Evolutionary conservation across 2,888 invertebrate genomes (phyloP).

Genomic region (Hipparchia semele): DNA sequence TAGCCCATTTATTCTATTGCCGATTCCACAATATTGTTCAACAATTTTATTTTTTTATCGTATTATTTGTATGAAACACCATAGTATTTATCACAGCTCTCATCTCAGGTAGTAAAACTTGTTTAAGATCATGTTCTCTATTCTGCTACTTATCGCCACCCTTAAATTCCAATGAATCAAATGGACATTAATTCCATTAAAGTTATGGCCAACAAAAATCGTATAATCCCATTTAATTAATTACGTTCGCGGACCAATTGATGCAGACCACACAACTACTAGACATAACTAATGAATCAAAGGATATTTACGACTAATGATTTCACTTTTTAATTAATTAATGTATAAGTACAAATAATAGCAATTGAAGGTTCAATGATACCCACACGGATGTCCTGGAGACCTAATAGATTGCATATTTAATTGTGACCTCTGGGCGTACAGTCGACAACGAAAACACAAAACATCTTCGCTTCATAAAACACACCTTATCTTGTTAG

Average conservation of each 20-base stretch:
- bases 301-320: conserved; percentile 31
- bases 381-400: conserved; percentile 52
- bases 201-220: conserved; percentile 21
- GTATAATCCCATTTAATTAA: conserved; percentile 25
- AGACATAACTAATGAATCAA: conserved; percentile 28
- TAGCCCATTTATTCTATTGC: no score
- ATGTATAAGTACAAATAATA: conserved; percentile 37
- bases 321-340: conserved; percentile 33
- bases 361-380: conserved; percentile 45
- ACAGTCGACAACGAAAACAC: conserved; percentile 16
- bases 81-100: neutral
- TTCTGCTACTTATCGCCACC: neutral
- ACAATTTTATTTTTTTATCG: no score
- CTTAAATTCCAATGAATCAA: conserved; percentile 8
- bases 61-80: no score
- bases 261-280: conserved; percentile 28
- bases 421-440: conserved; percentile 48
- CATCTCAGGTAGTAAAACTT: neutral
- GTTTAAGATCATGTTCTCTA: neutral
- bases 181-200: conserved; percentile 10
- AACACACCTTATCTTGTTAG: conserved; percentile 3
- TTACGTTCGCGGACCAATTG: conserved; percentile 14
- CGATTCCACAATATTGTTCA: no score
- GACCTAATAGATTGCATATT: conserved; percentile 48
- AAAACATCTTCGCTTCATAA: conserved; percentile 15